Percentiles rank a stretch among this genome's conserved stretches.
Evolutionary conservation across 2,797 vertebrate species (phyloP).

Genomic region (Chromis chromis): DNA sequence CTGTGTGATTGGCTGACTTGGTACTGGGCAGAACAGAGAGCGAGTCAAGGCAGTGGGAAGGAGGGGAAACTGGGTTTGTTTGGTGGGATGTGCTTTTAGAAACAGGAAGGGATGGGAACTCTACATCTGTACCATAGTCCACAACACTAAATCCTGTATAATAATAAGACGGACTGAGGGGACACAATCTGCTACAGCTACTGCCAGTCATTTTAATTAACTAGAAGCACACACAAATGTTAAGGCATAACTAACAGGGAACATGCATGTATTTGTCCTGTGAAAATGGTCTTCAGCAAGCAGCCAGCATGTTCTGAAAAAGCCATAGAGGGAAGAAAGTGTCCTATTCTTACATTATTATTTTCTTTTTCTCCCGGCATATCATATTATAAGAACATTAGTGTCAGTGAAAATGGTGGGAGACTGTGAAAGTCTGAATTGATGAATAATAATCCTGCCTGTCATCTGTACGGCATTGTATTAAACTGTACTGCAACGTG

Average conservation of each 20-base stretch:
- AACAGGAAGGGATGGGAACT: conserved; percentile 47
- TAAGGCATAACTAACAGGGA: background rate
- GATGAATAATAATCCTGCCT: conserved; percentile 64
- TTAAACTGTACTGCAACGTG: conserved; percentile 56
- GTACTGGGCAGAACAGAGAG: conserved; percentile 85
- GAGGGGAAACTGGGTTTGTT: conserved; percentile 40
- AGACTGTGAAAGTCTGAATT: conserved; percentile 49
- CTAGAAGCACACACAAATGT: background rate
- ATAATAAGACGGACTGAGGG: background rate
- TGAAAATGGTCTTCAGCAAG: conserved; percentile 1
- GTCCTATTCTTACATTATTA: conserved; percentile 21
- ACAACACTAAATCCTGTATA: background rate
- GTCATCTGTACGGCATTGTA: conserved; percentile 46
- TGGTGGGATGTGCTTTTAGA: conserved; percentile 37
- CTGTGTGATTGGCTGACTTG: conserved; percentile 83
- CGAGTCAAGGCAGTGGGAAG: conserved; percentile 64
- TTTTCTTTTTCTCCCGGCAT: conserved; percentile 28
- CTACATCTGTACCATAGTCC: conserved; percentile 8
- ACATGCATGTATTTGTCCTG: background rate
- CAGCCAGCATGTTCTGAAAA: background rate
- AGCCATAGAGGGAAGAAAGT: conserved; percentile 11
- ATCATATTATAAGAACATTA: conserved; percentile 55
- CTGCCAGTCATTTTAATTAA: conserved; percentile 13
- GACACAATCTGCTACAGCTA: background rate
- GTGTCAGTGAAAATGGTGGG: conserved; percentile 52